These are phyloP conservation scores for Peromyscus polionotus DNA, from an alignment of 2,113 vertebrate genomes.

Conservation along the genomic window DNA sequence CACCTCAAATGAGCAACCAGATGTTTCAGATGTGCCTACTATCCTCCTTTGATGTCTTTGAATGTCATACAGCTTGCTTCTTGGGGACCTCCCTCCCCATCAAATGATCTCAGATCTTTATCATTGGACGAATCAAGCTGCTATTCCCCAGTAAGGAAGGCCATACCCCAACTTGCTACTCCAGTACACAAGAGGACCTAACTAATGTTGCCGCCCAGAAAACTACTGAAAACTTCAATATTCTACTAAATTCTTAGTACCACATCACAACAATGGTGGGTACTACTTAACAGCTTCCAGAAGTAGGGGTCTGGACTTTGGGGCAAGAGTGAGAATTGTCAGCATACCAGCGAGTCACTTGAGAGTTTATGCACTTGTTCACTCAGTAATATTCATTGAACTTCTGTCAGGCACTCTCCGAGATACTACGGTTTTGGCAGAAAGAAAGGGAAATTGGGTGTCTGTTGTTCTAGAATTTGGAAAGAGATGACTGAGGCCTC, in stretches of 20 bases:
- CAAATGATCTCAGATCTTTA: background rate
- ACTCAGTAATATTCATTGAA: background rate
- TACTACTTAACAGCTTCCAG: background rate
- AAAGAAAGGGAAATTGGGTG: background rate
- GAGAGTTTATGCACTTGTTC: background rate
- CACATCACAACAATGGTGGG: background rate
- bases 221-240: background rate
- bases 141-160: background rate
- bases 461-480: background rate
- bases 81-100: background rate
- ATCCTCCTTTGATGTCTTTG: background rate
- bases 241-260: background rate
- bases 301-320: background rate
- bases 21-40: background rate
- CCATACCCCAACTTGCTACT: background rate
- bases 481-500: background rate
- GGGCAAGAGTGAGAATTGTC: background rate
- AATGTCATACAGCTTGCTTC: background rate
- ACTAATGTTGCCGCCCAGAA: background rate
- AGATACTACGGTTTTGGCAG: background rate
- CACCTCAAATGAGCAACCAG: background rate
- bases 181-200: background rate
- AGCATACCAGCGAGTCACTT: background rate
- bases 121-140: background rate
- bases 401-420: background rate